Conservation (phyloP, 2,113 vertebrate genomes). For the Meleagris gallopavo region DNA sequence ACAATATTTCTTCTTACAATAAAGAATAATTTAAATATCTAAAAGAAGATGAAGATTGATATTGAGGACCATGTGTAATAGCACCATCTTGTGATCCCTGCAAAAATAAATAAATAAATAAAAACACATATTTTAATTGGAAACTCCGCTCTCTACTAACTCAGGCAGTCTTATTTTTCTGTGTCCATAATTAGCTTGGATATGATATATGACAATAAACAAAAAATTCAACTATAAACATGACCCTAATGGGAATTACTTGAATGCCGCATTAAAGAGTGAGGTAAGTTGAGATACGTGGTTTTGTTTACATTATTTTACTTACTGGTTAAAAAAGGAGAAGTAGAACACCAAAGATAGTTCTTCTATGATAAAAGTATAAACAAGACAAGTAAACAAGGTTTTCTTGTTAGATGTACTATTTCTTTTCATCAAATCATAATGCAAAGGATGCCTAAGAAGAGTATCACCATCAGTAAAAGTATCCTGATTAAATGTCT, state of each 20-base stretch:
- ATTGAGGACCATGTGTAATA: not conserved
- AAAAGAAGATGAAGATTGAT: not conserved
- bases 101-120: not conserved
- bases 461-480: not conserved
- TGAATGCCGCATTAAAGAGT: not conserved
- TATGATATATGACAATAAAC: not conserved
- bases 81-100: conserved; percentile 5
- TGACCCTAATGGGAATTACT: not conserved
- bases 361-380: not conserved
- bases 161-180: conserved; percentile 4
- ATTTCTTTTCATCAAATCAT: not conserved
- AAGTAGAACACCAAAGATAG: not conserved
- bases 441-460: not conserved
- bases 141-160: not conserved
- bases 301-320: not conserved
- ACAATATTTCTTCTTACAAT: not conserved
- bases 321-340: not conserved
- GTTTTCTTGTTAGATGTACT: not conserved
- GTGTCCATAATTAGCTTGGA: conserved; percentile 11
- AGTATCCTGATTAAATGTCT: not conserved
- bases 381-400: not conserved
- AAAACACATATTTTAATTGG: not conserved
- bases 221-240: not conserved
- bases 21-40: not conserved
- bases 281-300: not conserved